Evolutionary conservation across 2,888 invertebrate genomes (phyloP), one percentile per base, ranked within the genome.

Genomic region (Adelognathus sp.): DNA sequence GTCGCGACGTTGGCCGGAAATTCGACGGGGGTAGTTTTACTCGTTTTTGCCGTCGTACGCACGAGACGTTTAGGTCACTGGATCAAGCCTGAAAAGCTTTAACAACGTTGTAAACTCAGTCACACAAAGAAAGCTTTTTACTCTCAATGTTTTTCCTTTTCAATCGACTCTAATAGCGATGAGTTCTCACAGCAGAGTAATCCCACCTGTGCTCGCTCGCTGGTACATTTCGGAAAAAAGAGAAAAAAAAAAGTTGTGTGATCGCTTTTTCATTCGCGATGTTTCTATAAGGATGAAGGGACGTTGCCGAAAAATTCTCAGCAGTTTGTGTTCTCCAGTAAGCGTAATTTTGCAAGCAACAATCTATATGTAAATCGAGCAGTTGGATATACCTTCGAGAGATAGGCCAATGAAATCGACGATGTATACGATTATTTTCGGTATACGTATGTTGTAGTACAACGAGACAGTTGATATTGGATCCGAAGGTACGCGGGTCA

Each of bases 301-400:
- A 31, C 18, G 2, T 46, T 41, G 29, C 18, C 9, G 61, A 63
- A 56, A 7, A 18, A 7, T n/a, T 14, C 29, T 18, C 18, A 6
- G 16, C 36, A 29, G 27, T 46, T 21, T 24, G 6, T 2, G 7
- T n/a, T n/a, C n/a, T n/a, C n/a, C n/a, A n/a, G 2, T 33, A 21
- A 11, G 21, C n/a, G n/a, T 71, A 39, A 71, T 71, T 76, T 52
- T 31, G 31, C 46, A 24, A 39, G 29, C 29, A 39, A 76, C 76
- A 76, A 76, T 76, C 31, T 76, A 76, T 64, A 76, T 76, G 76
- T 64, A 76, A 76, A 71, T 76, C 58, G 16, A 18, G 29, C 11
- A 18, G 31, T n/a, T 16, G 50, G 58, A 64, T 76, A 76, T 67
- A 64, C 58, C 64, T 41, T 18, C 21, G 56, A 66, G 76, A 58